A percentile compares a stretch with the other conserved stretches of the same genome.
These are phyloP conservation scores for Spodoptera litura DNA, from an alignment of 1,140 invertebrate genomes.

Conservation along the genomic window DNA sequence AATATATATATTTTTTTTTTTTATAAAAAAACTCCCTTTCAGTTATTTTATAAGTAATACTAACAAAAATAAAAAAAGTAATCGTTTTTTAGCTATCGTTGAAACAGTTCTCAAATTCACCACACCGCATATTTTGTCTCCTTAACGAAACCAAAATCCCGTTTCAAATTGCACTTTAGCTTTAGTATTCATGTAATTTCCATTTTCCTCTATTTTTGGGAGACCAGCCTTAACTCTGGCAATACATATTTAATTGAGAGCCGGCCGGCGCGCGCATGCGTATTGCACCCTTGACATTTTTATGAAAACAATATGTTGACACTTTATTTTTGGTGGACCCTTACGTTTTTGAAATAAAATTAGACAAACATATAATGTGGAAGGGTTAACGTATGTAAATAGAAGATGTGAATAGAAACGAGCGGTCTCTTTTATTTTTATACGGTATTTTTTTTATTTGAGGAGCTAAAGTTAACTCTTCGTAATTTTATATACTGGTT, in stretches of 20 bases:
- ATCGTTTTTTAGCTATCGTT: too few species aligned
- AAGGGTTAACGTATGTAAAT: conserved; percentile 10
- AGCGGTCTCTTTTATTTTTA: neutral
- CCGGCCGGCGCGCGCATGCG: conserved; percentile 32
- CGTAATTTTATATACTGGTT: too few species aligned
- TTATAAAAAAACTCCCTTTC: too few species aligned
- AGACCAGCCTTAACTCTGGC: conserved; percentile 3
- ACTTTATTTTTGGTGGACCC: conserved; percentile 30
- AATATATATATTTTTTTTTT: too few species aligned
- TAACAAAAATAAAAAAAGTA: too few species aligned
- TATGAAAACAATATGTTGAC: conserved; percentile 47
- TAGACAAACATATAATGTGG: conserved; percentile 4
- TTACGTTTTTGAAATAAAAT: conserved; percentile 9
- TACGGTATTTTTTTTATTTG: neutral
- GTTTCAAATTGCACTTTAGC: conserved; percentile 8
- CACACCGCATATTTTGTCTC: neutral
- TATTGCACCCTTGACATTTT: conserved; percentile 19
- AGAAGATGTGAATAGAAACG: neutral
- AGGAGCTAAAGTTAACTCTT: neutral
- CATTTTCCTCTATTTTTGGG: conserved; percentile 4
- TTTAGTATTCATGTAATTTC: neutral
- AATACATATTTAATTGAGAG: conserved; percentile 26
- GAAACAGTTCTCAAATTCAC: too few species aligned
- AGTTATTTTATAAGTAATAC: too few species aligned
- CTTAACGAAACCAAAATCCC: neutral